phyloP scores from a whole-genome alignment of 2,888 invertebrate species.

The Auanema freiburgensis region DNA sequence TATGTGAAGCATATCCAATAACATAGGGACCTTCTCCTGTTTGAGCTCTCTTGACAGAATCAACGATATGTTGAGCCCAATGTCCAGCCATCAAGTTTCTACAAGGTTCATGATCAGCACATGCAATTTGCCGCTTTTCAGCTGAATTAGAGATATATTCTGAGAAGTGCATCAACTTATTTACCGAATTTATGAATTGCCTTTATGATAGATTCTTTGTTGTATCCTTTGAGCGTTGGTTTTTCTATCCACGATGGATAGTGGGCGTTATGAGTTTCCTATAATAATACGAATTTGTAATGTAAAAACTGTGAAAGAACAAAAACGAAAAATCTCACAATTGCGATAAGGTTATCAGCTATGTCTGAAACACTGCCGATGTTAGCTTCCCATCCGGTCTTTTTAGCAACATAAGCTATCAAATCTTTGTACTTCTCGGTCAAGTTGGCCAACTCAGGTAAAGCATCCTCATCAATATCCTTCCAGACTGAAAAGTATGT shows the following conservation, averaged over 20 bases:
- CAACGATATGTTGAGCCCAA: constrained; percentile 42
- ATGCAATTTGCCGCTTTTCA: constrained; percentile 22
- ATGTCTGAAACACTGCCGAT: constrained; percentile 34
- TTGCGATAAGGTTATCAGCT: constrained; percentile 37
- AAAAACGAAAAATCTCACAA: constrained; percentile 16
- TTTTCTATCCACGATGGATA: constrained; percentile 29
- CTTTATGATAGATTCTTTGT: constrained; percentile 12
- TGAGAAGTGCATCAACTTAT: background rate
- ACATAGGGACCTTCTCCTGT: constrained; percentile 29
- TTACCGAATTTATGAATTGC: constrained; percentile 24
- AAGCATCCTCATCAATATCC: constrained; percentile 25
- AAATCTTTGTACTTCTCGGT: constrained; percentile 10
- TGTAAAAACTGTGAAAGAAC: too few species aligned
- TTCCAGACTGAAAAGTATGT: constrained; percentile 21
- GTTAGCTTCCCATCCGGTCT: constrained; percentile 27
- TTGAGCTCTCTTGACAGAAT: constrained; percentile 23
- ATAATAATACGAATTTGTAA: background rate
- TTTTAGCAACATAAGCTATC: constrained; percentile 17
- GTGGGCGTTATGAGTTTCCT: constrained; percentile 21
- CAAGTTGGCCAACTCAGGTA: constrained; percentile 22
- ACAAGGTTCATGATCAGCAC: constrained; percentile 38
- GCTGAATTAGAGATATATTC: constrained; percentile 2
- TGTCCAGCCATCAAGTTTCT: constrained; percentile 49
- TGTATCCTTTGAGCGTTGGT: constrained; percentile 26
- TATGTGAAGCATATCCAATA: constrained; percentile 48